Evolutionary conservation across 1,140 invertebrate species (phyloP).

Genomic region (Bradysia coprophila): DNA sequence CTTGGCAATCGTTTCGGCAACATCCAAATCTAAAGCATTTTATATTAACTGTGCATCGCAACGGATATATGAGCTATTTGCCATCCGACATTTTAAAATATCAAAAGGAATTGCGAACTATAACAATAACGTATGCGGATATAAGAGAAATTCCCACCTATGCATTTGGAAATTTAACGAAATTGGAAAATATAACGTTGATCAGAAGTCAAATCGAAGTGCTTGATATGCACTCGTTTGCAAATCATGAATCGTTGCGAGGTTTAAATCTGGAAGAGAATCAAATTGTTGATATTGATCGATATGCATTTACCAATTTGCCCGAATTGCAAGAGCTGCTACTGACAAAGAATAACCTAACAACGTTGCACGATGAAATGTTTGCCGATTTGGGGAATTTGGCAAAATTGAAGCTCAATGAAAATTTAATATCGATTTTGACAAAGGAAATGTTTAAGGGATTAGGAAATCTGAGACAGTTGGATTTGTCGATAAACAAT

Average conservation of each 20-base stretch:
- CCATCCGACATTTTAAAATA: constrained; percentile 44
- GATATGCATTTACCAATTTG: constrained; percentile 46
- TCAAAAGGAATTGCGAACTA: constrained; percentile 38
- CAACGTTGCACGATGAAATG: constrained; percentile 45
- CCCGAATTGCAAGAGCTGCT: constrained; percentile 43
- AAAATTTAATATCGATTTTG: constrained; percentile 46
- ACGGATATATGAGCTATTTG: constrained; percentile 42
- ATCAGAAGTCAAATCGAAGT: constrained; percentile 43
- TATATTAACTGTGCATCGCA: constrained; percentile 43
- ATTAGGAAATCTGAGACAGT: constrained; percentile 37
- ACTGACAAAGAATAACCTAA: constrained; percentile 51
- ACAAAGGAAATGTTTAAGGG: constrained; percentile 50
- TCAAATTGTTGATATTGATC: constrained; percentile 44
- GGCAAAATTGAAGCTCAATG: constrained; percentile 44
- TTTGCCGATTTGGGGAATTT: constrained; percentile 43
- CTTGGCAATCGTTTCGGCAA: constrained; percentile 49
- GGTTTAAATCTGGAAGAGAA: constrained; percentile 51
- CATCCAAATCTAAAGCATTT: constrained; percentile 47
- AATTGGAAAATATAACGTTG: constrained; percentile 41
- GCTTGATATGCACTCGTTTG: constrained; percentile 43
- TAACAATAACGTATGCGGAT: constrained; percentile 49
- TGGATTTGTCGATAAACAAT: constrained; percentile 47
- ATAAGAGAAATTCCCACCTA: constrained; percentile 42
- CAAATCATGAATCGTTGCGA: constrained; percentile 37
- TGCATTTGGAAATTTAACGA: constrained; percentile 48